Base-by-base conservation (phyloP, 2,797 vertebrate species). In the Galagoides demidoff region DNA sequence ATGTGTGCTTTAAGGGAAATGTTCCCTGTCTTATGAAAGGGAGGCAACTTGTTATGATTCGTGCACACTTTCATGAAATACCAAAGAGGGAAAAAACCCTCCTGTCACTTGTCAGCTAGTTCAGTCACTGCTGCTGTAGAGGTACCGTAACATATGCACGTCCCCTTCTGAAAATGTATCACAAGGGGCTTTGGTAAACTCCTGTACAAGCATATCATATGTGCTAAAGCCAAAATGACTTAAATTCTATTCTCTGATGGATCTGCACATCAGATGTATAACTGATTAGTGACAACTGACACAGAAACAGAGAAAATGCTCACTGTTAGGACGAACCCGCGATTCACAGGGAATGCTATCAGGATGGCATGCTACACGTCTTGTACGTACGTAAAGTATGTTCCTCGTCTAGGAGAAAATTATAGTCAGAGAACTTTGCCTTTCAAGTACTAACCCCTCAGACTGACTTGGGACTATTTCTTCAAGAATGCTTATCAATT, bases 261-360 rank as follows among this genome's bases (percentile, higher is more conserved):
- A 98, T 96, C 97, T 59, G 95, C 98, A 97, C 98, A 98, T 98
- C 98, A 98, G 98, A 98, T 98, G 98, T 97, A 96, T 97, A 98
- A 98, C 98, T 98, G 98, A 98, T 98, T 98, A 98, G 98, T 98
- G 98, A 98, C 98, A 99, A 98, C 98, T 98, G 98, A 98, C 98
- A 98, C 93, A 97, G 98, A 98, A 98, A 98, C 98, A 98, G 98
- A 98, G 98, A 98, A 98, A 98, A 97, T 96, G 97, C 96, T 98
- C 98, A 94, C 96, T 97, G 97, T 97, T 97, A 95, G 97, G 96
- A 98, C 81, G 96, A 98, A 97, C 98, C 82, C 85, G 85, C 91
- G 95, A 98, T 96, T 97, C 98, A 97, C 79, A 95, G 96, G 96
- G 97, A 94, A 37, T 45, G 97, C 96, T 37, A 43, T 95, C 89